Evolutionary conservation across 1,140 invertebrate genomes (phyloP).

Genomic region (Drosophila fuyamai): DNA sequence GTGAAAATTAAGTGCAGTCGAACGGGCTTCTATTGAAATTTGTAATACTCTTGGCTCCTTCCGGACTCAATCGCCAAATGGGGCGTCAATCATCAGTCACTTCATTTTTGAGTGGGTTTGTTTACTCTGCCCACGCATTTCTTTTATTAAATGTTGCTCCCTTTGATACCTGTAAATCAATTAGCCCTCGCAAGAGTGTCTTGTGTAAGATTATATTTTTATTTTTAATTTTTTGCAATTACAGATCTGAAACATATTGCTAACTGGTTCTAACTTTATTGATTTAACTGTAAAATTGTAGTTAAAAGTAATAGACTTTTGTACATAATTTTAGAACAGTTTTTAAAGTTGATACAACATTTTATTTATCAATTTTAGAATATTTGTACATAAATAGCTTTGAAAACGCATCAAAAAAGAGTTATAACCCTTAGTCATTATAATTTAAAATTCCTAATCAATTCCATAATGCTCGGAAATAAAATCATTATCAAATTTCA

Average conservation of each 20-base stretch:
- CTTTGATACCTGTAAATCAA: conserved; percentile 58
- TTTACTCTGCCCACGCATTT: conserved; percentile 39
- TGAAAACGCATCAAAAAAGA: too few relatives aligned
- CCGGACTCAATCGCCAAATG: conserved; percentile 4
- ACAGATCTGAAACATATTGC: too few relatives aligned
- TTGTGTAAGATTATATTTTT: conserved; percentile 29
- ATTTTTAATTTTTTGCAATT: too few relatives aligned
- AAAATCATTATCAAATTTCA: not conserved
- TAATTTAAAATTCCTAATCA: conserved; percentile 1
- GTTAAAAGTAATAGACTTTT: too few relatives aligned
- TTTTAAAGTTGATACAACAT: too few relatives aligned
- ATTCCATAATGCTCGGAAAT: not conserved
- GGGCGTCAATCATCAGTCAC: not conserved
- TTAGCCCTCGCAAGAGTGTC: conserved; percentile 35
- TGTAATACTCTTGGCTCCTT: not conserved
- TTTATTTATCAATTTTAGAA: too few relatives aligned
- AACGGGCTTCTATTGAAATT: not conserved
- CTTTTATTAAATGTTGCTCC: conserved; percentile 12
- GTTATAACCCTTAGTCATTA: not conserved
- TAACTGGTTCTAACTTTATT: too few relatives aligned
- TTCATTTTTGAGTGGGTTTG: conserved; percentile 31
- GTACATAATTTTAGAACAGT: too few relatives aligned
- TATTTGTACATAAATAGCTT: too few relatives aligned
- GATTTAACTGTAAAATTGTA: too few relatives aligned
- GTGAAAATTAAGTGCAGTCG: not conserved